Percentiles rank a stretch among this genome's conserved stretches.
Conservation (phyloP, 1,140 invertebrate species). For the Drosophila auraria region DNA sequence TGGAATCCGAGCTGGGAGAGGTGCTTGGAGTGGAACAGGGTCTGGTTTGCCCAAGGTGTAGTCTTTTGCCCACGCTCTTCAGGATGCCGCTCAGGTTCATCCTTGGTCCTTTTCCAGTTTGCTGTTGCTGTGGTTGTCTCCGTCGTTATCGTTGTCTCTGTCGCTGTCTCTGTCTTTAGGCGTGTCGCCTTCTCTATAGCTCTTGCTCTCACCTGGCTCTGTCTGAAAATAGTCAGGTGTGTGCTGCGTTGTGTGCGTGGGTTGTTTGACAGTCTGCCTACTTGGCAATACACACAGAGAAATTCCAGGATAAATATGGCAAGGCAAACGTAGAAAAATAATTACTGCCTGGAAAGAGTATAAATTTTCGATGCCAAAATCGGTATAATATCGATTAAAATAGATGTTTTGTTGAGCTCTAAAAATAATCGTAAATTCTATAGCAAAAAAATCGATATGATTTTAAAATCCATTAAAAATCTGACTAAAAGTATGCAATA, state of each 20-base stretch:
- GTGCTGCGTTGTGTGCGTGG: conserved; percentile 28
- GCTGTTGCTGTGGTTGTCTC: conserved; percentile 18
- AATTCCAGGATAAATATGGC: neutral
- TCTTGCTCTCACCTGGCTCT: conserved; percentile 29
- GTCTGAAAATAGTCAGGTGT: conserved; percentile 29
- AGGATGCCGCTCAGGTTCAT: conserved; percentile 67
- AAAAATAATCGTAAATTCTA: too few species aligned
- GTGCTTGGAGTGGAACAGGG: conserved; percentile 1
- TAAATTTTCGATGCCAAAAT: neutral
- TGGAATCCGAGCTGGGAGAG: neutral
- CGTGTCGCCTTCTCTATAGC: conserved; percentile 23
- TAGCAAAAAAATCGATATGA: neutral
- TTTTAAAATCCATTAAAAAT: neutral
- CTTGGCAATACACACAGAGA: conserved; percentile 1
- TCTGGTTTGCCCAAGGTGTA: conserved; percentile 29
- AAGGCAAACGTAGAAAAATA: neutral
- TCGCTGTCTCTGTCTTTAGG: conserved; percentile 21
- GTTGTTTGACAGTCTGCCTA: conserved; percentile 41
- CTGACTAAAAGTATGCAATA: too few species aligned
- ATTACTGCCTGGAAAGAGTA: neutral
- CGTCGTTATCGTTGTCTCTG: conserved; percentile 25
- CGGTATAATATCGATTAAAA: neutral
- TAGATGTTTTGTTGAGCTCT: neutral
- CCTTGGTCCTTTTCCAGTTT: conserved; percentile 40
- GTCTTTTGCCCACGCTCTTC: conserved; percentile 58